phyloP scores from a whole-genome alignment of 92 coral and sea anemone genomes.

The Plumapathes pennacea region DNA sequence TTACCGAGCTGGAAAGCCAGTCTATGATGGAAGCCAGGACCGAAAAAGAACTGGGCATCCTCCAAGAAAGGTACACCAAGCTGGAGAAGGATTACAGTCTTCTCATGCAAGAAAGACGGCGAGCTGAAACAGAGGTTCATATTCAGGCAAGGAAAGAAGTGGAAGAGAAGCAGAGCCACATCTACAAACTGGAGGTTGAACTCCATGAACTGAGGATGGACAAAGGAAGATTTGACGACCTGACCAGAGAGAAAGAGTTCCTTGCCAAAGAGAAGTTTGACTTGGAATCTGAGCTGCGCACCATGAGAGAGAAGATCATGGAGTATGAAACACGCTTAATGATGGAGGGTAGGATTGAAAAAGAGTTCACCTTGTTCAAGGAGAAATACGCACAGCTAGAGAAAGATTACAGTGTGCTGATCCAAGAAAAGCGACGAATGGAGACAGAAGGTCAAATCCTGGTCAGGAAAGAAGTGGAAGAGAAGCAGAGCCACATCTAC shows the following conservation, averaged over 20 bases:
- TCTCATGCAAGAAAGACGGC: conserved; percentile 19
- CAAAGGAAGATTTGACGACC: conserved; percentile 25
- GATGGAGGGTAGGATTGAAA: conserved; percentile 4
- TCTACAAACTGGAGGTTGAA: conserved; percentile 53
- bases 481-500: conserved; percentile 53
- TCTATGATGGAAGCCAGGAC: conserved; percentile 1
- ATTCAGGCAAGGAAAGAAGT: conserved; percentile 25
- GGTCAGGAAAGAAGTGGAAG: conserved; percentile 32
- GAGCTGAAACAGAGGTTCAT: conserved; percentile 34
- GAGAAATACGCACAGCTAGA: conserved; percentile 31
- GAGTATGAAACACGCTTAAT: too few relatives aligned
- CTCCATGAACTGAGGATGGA: conserved; percentile 48
- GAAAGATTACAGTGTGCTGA: conserved; percentile 24
- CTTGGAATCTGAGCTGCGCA: conserved; percentile 27
- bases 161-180: conserved; percentile 46
- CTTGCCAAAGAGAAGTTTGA: conserved; percentile 9
- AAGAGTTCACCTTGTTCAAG: conserved; percentile 2
- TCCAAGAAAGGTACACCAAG: conserved; percentile 16
- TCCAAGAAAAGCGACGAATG: conserved; percentile 20
- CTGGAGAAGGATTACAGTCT: conserved; percentile 34
- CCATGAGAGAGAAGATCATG: conserved; percentile 30
- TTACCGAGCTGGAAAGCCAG: too few relatives aligned
- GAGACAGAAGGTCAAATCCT: conserved; percentile 37
- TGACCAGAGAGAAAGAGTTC: conserved; percentile 19
- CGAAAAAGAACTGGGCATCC: conserved; percentile 8